Evolutionary conservation across 2,113 vertebrate species (phyloP).

Genomic region (rabbit (Oryctolagus cuniculus)): mOryCun1.1 NC_091453.1:118362001-118362500

Average conservation of each 20-base stretch:
- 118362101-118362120: slow-evolving; percentile 18
- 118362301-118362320: background rate
- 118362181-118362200: background rate
- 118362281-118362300: background rate
- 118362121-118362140: slow-evolving; percentile 19
- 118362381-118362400: background rate
- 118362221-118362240: background rate
- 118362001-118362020: no score
- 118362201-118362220: background rate
- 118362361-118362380: background rate
- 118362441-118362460: no score
- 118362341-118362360: background rate
- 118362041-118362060: no score
- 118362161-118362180: background rate
- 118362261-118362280: background rate
- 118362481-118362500: no score
- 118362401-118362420: no score
- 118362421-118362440: no score
- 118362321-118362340: background rate
- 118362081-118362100: no score
- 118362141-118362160: slow-evolving; percentile 8
- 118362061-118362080: no score
- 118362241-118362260: background rate
- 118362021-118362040: no score
- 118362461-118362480: no score